These are phyloP conservation scores for Cynopterus brachyotis DNA, from an alignment of 2,113 vertebrate species.

Conservation along the genomic window DNA sequence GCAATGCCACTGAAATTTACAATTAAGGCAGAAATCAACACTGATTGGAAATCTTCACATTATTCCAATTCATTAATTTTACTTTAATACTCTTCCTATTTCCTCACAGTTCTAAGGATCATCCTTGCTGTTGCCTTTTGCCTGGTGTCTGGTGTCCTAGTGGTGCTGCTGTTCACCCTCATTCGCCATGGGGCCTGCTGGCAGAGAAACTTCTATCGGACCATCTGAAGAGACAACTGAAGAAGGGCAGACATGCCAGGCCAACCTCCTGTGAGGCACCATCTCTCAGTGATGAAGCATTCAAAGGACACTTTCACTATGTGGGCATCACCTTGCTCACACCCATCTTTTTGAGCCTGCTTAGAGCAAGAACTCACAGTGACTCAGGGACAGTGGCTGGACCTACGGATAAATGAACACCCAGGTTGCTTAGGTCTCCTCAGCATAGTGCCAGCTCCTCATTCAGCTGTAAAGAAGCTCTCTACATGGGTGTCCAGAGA, in stretches of 20 bases:
- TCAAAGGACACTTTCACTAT: background rate
- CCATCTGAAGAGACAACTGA: slow-evolving; percentile 67
- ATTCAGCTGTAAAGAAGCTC: background rate
- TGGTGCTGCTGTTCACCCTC: slow-evolving; percentile 76
- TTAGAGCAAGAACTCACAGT: background rate
- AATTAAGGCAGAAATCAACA: background rate
- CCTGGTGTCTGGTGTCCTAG: slow-evolving; percentile 72
- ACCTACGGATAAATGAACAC: background rate
- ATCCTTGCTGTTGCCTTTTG: slow-evolving; percentile 74
- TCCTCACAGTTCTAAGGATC: slow-evolving; percentile 67
- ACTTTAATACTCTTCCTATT: background rate
- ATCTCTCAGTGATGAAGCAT: background rate
- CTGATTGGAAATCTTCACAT: background rate
- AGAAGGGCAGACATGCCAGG: background rate
- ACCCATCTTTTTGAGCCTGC: background rate
- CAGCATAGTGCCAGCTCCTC: background rate
- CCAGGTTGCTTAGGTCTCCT: background rate
- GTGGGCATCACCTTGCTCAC: background rate
- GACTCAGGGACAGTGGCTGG: background rate
- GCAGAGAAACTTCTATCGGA: slow-evolving; percentile 75
- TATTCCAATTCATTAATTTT: background rate
- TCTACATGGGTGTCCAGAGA: background rate
- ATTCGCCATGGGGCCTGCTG: slow-evolving; percentile 76
- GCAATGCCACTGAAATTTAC: background rate
- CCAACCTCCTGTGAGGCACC: background rate